A percentile compares a stretch with the other conserved stretches of the same genome.
Conservation (phyloP, 2,797 vertebrate genomes). For the Characodon lateralis region DNA sequence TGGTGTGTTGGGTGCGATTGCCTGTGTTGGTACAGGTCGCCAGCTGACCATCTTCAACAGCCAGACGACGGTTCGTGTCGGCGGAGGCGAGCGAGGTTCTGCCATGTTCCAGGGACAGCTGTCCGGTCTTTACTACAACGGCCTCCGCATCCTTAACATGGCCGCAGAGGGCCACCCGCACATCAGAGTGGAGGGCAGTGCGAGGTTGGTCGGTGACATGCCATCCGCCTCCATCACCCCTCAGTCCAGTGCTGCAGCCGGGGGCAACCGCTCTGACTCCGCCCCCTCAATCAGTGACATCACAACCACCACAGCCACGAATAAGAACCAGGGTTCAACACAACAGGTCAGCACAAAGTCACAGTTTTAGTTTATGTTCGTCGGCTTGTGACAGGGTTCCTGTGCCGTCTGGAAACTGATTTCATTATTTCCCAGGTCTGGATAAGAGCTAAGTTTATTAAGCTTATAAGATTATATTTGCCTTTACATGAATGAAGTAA, state of each 20-base stretch:
- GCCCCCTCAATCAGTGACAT: conserved; percentile 96
- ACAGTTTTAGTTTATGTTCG: background rate
- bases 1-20: conserved; percentile 39
- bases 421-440: background rate
- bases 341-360: conserved; percentile 84
- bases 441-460: background rate
- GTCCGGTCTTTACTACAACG: conserved; percentile 99
- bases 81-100: conserved; percentile 87
- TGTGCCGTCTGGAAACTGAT: background rate
- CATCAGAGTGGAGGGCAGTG: conserved; percentile 95
- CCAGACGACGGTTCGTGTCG: conserved; percentile 98
- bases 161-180: conserved; percentile 97
- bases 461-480: background rate
- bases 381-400: background rate
- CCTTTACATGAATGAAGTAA: background rate
- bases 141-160: conserved; percentile 99
- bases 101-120: conserved; percentile 99
- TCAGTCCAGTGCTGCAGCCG: conserved; percentile 93
- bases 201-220: conserved; percentile 97
- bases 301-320: conserved; percentile 95
- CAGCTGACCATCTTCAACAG: conserved; percentile 99
- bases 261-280: conserved; percentile 96
- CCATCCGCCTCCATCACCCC: conserved; percentile 98
- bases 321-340: conserved; percentile 90
- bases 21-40: conserved; percentile 85